Evolutionary conservation across 2,797 vertebrate species (phyloP), one percentile per base, ranked within the genome.

Genomic region (Catharus ustulatus): DNA sequence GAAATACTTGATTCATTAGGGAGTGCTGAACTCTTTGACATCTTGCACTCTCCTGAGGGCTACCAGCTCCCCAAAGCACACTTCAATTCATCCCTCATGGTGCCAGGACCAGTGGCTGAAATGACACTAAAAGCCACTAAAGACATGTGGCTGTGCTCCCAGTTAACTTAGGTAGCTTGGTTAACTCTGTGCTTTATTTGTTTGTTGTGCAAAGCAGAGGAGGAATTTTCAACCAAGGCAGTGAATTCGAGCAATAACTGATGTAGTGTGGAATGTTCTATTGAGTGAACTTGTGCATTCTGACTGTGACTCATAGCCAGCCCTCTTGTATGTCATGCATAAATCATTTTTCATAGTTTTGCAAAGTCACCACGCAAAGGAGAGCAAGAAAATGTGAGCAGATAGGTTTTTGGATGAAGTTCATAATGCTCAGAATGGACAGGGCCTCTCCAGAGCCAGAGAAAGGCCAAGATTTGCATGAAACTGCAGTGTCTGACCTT

Each of bases 281-380:
- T 1, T 87, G 81, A 68, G 72, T 66, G 27, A 81, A 75, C 72
- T 72, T 42, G 55, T 84, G 30, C 36, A 11, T 82, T 80, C 73
- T 59, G 64, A 42, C 46, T 83, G 29, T 95, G 96, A 94, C n/a
- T 93, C 87, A 91, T 6, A 91, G 51, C 40, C 55, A 93, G 48
- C 24, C 42, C 36, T 57, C 69, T 54, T 68, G 61, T 64, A 62
- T 3, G 6, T 66, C 36, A n/a, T 36, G 57, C 61, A 72, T 83
- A 87, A 90, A 64, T 90, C 18, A 67, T 61, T 84, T 89, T 82
- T 64, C 34, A 27, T 26, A 55, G 49, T 69, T 93, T 68, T 34
- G 34, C 4, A 3, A 77, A 87, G 27, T 62, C 71, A 46, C 49
- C 17, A 5, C 7, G 30, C 0, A 3, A 89, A 87, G 29, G 11